Conservation (phyloP, 2,113 vertebrate species). For the Paratilapia polleni region DNA sequence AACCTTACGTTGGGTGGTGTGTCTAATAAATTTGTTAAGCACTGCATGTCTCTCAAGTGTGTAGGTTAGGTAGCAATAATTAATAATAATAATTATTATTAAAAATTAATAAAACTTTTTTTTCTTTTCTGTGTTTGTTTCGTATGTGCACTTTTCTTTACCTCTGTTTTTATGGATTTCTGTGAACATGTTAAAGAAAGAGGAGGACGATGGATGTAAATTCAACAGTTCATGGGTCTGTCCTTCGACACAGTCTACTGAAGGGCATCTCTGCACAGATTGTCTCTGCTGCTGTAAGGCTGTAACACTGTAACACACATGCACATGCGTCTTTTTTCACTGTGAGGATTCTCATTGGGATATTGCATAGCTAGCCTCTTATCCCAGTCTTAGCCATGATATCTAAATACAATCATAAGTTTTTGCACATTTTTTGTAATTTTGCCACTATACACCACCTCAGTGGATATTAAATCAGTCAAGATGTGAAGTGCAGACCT, state of each 20-base stretch:
- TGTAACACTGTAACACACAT: too few species aligned
- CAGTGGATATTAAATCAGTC: too few species aligned
- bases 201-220: slow-evolving; percentile 71
- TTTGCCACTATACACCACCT: not conserved
- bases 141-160: not conserved
- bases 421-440: not conserved
- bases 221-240: slow-evolving; percentile 87
- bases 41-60: not conserved
- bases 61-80: not conserved
- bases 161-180: not conserved
- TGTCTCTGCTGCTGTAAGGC: slow-evolving; percentile 92
- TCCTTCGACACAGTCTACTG: slow-evolving; percentile 89
- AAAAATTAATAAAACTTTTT: not conserved
- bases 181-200: slow-evolving; percentile 60
- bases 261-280: slow-evolving; percentile 98
- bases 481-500: too few species aligned
- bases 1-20: too few species aligned
- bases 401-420: not conserved
- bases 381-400: not conserved
- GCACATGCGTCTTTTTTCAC: not conserved
- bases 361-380: not conserved
- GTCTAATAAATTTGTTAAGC: too few species aligned
- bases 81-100: too few species aligned
- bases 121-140: slow-evolving; percentile 3
- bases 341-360: not conserved